Conservation (phyloP, 2,797 vertebrate species). For the Carapus acus region DNA sequence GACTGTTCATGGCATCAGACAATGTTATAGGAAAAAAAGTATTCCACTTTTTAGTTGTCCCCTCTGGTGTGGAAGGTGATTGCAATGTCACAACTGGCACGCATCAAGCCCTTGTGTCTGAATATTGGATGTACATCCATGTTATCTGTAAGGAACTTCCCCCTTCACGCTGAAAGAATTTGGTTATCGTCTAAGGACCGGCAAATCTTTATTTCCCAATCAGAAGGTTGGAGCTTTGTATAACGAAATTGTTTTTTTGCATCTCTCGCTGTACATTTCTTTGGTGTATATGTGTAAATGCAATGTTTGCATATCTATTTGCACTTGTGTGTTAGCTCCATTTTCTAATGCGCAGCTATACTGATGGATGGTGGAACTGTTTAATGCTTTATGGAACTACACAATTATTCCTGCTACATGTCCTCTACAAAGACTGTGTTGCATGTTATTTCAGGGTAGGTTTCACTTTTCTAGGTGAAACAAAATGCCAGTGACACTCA, state of each 20-base stretch:
- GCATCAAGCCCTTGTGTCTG: too few relatives aligned
- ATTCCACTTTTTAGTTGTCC: too few relatives aligned
- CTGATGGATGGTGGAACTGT: constrained; percentile 59
- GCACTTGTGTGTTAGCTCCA: constrained; percentile 25
- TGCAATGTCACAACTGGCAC: too few relatives aligned
- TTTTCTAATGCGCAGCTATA: constrained; percentile 39
- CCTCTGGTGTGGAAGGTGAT: too few relatives aligned
- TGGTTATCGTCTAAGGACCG: too few relatives aligned
- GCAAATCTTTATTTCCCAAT: too few relatives aligned
- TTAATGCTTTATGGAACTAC: constrained; percentile 52
- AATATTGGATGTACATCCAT: too few relatives aligned
- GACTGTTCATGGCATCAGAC: too few relatives aligned
- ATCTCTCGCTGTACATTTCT: too few relatives aligned
- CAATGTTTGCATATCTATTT: constrained; percentile 3
- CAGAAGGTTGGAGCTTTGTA: constrained; percentile 42
- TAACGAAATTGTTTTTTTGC: constrained; percentile 41
- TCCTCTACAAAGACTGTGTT: constrained; percentile 82
- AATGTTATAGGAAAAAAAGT: too few relatives aligned
- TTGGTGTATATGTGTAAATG: constrained; percentile 15
- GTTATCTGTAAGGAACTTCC: too few relatives aligned
- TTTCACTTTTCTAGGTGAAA: constrained; percentile 79
- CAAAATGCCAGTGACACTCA: constrained; percentile 88
- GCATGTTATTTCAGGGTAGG: constrained; percentile 72
- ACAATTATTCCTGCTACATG: constrained; percentile 76
- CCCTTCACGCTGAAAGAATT: too few relatives aligned